Base-by-base conservation (phyloP, 2,113 vertebrate genomes). In the Prochilodus magdalenae region DNA sequence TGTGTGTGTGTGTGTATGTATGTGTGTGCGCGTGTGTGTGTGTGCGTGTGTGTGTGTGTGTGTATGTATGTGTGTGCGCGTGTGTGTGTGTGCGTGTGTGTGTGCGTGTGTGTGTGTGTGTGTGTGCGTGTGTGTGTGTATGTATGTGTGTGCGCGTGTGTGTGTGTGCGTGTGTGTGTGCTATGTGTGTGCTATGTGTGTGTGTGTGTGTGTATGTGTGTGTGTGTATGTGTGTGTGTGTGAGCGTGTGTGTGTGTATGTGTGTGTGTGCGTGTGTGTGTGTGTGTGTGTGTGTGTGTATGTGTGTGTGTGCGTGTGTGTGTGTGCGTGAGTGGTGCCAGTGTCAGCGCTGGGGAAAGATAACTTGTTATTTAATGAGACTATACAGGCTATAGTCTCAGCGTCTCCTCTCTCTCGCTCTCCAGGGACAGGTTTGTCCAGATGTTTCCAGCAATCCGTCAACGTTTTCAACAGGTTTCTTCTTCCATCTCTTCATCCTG, bases 371-470 rank as follows among this genome's bases (percentile, higher is more conserved):
- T 65, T 80, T 80, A 80, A 73, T 80, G 70, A 73, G 57, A 51
- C 66, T 70, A 30, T 70, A 65, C 69, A 62, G 73, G 70, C 44
- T 65, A 71, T 73, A 78, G 65, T 77, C 22, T 57, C 30, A 22
- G 55, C 63, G 36, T 55, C 71, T 47, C 57, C 71, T 55, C 71
- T 57, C 60, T 81, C 29, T 81, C 47, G 26, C 57, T 76, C 66
- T 72, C 33, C 44, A 11, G 77, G 49, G 81, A 67, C 26, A 83
- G 44, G 53, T 80, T 62, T 57, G 13, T 86, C 77, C 67, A 83
- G 60, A 80, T 76, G 80, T 80, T 82, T 84, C 40, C 36, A 60
- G 65, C 55, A 47, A 83, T 83, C 78, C 75, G 26, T 78, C 59
- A 73, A n/a, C 51, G 74, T 78, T 77, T 70, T n/a, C 66, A 70